Evolutionary conservation across 2,113 vertebrate species (phyloP).

Genomic region (Poeciliopsis occidentalis): DNA sequence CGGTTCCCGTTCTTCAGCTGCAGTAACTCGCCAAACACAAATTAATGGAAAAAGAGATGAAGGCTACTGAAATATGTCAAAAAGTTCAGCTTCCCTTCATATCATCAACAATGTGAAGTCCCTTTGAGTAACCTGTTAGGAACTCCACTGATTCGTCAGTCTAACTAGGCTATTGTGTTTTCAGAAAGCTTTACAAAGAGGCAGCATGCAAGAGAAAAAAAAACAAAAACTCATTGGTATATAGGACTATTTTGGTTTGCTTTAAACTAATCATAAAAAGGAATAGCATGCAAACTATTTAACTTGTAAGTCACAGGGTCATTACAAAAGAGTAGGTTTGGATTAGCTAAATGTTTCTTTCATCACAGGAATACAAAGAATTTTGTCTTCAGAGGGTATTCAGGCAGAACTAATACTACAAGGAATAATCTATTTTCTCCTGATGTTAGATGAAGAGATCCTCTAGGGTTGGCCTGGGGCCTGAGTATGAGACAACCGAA

Average conservation of each 20-base stretch:
- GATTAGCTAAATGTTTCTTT: constrained; percentile 23
- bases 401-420: constrained; percentile 62
- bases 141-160: not conserved
- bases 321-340: not conserved
- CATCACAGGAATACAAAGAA: constrained; percentile 21
- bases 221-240: not conserved
- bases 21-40: not conserved
- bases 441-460: constrained; percentile 68
- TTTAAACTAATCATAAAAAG: no score
- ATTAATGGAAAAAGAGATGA: no score
- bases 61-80: not conserved
- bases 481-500: constrained; percentile 52
- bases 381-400: constrained; percentile 59
- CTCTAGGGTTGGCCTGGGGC: constrained; percentile 78
- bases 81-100: not conserved
- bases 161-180: no score
- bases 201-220: not conserved
- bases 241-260: not conserved
- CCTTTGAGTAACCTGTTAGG: not conserved
- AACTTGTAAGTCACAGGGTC: not conserved
- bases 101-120: not conserved
- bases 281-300: not conserved
- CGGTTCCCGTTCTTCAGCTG: not conserved
- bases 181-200: not conserved
- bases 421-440: constrained; percentile 67